Percentiles rank a stretch among this genome's conserved stretches.
phyloP scores from a whole-genome alignment of 1,140 invertebrate genomes.

The Holcopasites calliopsidis region DNA sequence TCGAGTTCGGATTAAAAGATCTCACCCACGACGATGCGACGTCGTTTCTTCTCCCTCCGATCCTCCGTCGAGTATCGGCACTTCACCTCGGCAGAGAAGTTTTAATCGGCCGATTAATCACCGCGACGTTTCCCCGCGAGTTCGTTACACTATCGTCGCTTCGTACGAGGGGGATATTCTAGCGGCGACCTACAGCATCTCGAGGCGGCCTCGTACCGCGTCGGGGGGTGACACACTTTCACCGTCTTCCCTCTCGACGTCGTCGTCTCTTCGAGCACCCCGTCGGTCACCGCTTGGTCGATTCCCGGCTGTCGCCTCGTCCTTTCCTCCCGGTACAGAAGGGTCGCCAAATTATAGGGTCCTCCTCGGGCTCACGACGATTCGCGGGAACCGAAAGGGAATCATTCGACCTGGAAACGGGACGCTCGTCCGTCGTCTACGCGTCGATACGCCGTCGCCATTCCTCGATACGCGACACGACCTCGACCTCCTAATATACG shows the following conservation, averaged over 20 bases:
- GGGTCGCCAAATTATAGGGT: neutral
- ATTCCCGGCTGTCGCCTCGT: conserved; percentile 1
- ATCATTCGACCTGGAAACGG: neutral
- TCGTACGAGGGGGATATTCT: conserved; percentile 31
- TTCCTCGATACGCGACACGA: conserved; percentile 36
- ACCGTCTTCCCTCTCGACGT: conserved; percentile 38
- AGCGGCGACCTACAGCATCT: conserved; percentile 37
- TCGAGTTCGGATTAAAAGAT: neutral
- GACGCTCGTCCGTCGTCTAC: neutral
- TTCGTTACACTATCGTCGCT: conserved; percentile 17
- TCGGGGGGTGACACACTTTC: conserved; percentile 62
- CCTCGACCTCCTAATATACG: conserved; percentile 58
- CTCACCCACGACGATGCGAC: neutral
- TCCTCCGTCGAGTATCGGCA: neutral
- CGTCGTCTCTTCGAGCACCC: conserved; percentile 26
- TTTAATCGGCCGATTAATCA: neutral
- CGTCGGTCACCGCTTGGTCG: conserved; percentile 12
- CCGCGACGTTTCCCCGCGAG: neutral
- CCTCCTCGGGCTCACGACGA: conserved; percentile 6
- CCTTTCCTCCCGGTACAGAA: neutral
- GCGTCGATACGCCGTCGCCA: neutral
- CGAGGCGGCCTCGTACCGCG: conserved; percentile 35
- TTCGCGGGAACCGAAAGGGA: neutral
- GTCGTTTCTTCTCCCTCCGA: neutral
- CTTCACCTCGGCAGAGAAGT: neutral